A percentile compares a stretch with the other conserved stretches of the same genome.
Conservation (phyloP, 2,113 vertebrate genomes). For the Tympanuchus pallidicinctus region DNA sequence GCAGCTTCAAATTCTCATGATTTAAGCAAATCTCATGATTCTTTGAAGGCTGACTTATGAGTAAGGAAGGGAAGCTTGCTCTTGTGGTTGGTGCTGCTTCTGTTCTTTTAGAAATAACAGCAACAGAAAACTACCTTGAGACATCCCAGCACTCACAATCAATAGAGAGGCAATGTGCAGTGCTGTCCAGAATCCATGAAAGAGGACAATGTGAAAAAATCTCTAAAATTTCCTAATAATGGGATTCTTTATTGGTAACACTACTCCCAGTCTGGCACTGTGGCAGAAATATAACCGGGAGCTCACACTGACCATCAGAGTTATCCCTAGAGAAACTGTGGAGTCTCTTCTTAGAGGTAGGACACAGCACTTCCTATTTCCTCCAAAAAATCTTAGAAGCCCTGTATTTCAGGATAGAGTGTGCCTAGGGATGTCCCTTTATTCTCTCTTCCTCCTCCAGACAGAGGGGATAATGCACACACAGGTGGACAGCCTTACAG, state of each 20-base stretch:
- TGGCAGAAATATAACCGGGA: not conserved
- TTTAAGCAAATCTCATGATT: conserved; percentile 15
- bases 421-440: not conserved
- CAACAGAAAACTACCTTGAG: not conserved
- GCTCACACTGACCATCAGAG: not conserved
- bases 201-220: not conserved
- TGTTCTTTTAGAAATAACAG: not conserved
- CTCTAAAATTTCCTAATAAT: not conserved
- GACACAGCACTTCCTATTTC: not conserved
- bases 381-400: not conserved
- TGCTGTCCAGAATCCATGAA: not conserved
- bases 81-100: not conserved
- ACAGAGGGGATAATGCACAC: not conserved
- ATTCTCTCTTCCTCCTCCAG: not conserved
- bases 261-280: not conserved
- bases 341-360: not conserved
- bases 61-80: not conserved
- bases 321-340: not conserved
- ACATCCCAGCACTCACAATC: not conserved
- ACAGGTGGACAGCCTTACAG: not conserved
- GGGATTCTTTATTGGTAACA: not conserved
- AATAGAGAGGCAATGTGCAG: not conserved
- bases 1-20: conserved; percentile 41
- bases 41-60: not conserved
- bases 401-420: not conserved